A percentile compares a stretch with the other conserved stretches of the same genome.
phyloP scores from a whole-genome alignment of 2,888 invertebrate species.

The Drosophila trichaetosa region DNA sequence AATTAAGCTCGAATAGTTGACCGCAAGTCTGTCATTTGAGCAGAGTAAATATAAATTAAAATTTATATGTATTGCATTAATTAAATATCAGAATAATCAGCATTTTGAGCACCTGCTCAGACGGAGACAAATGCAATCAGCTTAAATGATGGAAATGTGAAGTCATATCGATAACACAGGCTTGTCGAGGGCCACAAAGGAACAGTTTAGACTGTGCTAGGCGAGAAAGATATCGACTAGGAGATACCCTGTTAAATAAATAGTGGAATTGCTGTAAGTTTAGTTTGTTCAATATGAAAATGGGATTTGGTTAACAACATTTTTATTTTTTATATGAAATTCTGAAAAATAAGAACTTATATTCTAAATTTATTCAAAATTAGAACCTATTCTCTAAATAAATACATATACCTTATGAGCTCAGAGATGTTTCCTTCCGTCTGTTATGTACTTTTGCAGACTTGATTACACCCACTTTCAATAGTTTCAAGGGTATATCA shows the following conservation, averaged over 20 bases:
- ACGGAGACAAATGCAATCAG: background rate
- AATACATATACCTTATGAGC: background rate
- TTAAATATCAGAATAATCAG: background rate
- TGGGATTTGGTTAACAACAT: too few relatives aligned
- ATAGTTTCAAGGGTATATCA: background rate
- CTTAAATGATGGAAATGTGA: background rate
- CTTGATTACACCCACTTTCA: background rate
- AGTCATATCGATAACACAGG: background rate
- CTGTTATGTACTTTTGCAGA: background rate
- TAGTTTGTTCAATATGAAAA: too few relatives aligned
- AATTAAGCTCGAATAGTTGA: conserved; percentile 16
- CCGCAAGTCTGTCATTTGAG: background rate
- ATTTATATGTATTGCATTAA: conserved; percentile 2
- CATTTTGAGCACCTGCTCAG: background rate
- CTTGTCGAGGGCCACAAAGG: background rate
- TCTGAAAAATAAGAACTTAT: background rate
- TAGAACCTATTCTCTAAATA: background rate
- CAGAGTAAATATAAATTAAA: background rate
- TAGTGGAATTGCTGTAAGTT: too few relatives aligned
- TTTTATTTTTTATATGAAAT: background rate
- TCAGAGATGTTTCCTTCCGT: background rate
- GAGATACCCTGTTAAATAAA: background rate
- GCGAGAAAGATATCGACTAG: background rate
- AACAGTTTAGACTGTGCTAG: background rate
- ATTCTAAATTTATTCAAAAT: background rate